These are phyloP conservation scores for Adelosebastes latens DNA, from an alignment of 2,797 vertebrate genomes.

Conservation along the genomic window DNA sequence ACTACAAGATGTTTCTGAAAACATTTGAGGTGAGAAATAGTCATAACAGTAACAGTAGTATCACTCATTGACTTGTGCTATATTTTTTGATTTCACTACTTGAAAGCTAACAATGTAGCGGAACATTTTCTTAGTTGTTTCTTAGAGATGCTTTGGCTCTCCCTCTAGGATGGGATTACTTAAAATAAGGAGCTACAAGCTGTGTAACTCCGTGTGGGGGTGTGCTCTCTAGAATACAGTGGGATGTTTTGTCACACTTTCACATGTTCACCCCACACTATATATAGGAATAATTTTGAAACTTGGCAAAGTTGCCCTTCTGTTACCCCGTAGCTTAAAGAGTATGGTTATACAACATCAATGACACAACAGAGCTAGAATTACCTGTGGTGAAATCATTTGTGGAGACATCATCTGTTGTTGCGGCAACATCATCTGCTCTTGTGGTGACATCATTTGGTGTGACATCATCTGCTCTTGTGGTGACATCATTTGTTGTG, in stretches of 20 bases:
- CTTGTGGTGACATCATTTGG: slow-evolving; percentile 26
- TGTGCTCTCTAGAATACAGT: background rate
- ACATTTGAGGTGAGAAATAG: too few relatives aligned
- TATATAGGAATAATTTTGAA: background rate
- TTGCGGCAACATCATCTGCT: slow-evolving; percentile 22
- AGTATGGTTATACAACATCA: background rate
- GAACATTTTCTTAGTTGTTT: background rate
- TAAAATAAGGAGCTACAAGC: background rate
- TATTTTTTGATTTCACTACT: background rate
- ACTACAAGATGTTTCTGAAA: too few relatives aligned
- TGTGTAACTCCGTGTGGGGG: background rate
- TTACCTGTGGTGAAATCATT: slow-evolving; percentile 59
- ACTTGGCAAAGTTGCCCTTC: background rate
- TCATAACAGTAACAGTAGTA: too few relatives aligned
- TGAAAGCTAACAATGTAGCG: background rate
- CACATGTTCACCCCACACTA: background rate
- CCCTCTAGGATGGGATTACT: background rate
- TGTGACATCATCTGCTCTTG: slow-evolving; percentile 43
- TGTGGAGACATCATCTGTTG: slow-evolving; percentile 37
- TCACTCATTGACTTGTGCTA: background rate
- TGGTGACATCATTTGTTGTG: slow-evolving; percentile 25
- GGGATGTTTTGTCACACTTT: background rate
- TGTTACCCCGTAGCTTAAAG: background rate
- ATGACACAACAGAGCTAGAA: slow-evolving; percentile 10
- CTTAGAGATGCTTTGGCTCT: background rate